Conservation (phyloP, 2,797 vertebrate genomes). For the Stomatorhinus walkeri region DNA sequence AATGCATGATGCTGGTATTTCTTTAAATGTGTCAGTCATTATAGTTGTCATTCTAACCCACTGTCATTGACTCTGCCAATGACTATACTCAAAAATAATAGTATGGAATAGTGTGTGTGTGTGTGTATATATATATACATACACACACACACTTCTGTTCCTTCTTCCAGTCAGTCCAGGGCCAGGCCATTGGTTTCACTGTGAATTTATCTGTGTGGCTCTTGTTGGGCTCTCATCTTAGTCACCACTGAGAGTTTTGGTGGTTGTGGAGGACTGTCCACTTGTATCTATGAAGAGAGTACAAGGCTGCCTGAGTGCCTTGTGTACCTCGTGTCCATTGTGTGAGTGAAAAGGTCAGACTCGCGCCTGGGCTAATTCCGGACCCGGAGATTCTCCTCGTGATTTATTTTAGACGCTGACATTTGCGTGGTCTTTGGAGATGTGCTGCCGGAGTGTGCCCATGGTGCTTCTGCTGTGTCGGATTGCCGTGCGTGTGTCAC, state of each 20-base stretch:
- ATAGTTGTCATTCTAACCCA: not conserved
- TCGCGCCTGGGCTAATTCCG: slow-evolving; percentile 54
- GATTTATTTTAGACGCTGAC: slow-evolving; percentile 30
- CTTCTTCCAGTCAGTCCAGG: not conserved
- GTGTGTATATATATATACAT: too few relatives aligned
- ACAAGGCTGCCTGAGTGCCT: not conserved
- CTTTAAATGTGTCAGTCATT: not conserved
- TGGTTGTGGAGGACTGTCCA: not conserved
- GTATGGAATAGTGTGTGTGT: not conserved
- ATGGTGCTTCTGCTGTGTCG: not conserved
- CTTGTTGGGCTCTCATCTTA: not conserved
- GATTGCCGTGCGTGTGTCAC: not conserved
- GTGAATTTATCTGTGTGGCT: not conserved
- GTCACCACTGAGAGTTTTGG: not conserved
- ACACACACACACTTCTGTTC: not conserved
- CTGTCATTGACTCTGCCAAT: not conserved
- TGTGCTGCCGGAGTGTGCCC: not conserved
- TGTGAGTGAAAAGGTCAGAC: slow-evolving; percentile 54
- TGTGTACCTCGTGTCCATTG: slow-evolving; percentile 26
- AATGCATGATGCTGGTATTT: not conserved
- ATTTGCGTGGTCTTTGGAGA: slow-evolving; percentile 28
- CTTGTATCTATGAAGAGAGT: not conserved
- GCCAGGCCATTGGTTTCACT: not conserved
- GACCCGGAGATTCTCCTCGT: slow-evolving; percentile 38
- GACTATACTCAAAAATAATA: not conserved